Conservation (phyloP, 2,113 vertebrate species). For the Menidia beryllina region DNA sequence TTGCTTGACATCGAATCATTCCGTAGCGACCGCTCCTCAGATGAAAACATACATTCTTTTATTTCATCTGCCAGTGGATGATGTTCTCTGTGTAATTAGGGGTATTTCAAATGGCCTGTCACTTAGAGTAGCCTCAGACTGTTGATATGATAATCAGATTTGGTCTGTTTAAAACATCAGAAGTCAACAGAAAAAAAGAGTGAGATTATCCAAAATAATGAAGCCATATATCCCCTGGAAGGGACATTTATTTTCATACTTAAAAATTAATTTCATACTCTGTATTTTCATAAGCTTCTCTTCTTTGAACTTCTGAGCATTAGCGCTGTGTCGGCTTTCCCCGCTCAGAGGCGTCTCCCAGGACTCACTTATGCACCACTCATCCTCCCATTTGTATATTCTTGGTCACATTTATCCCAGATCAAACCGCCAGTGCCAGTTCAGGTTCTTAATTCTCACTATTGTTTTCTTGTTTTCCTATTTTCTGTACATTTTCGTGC, state of each 20-base stretch:
- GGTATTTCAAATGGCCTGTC: constrained; percentile 22
- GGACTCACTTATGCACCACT: background rate
- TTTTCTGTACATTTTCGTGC: too few species aligned
- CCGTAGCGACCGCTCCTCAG: constrained; percentile 30
- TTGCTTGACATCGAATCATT: constrained; percentile 32
- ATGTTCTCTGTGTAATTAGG: constrained; percentile 3
- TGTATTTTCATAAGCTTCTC: too few species aligned
- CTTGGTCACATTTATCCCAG: background rate
- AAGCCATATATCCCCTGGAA: background rate
- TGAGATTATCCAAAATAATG: constrained; percentile 1
- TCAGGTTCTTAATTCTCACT: background rate
- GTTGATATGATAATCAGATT: background rate
- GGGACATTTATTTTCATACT: too few species aligned
- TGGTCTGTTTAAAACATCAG: background rate
- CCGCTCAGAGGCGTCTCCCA: background rate
- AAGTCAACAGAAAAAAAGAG: background rate
- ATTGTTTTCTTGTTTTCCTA: background rate
- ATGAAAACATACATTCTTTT: constrained; percentile 40
- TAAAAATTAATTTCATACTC: too few species aligned
- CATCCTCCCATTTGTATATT: constrained; percentile 6
- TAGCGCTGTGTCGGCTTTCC: background rate
- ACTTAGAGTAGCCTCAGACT: background rate
- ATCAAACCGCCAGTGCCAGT: background rate
- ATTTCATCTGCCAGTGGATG: constrained; percentile 33
- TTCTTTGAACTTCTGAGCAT: too few species aligned